Percentiles rank a stretch among this genome's conserved stretches.
Conservation (phyloP, 2,888 invertebrate genomes). For the Leptura quadrifasciata region DNA sequence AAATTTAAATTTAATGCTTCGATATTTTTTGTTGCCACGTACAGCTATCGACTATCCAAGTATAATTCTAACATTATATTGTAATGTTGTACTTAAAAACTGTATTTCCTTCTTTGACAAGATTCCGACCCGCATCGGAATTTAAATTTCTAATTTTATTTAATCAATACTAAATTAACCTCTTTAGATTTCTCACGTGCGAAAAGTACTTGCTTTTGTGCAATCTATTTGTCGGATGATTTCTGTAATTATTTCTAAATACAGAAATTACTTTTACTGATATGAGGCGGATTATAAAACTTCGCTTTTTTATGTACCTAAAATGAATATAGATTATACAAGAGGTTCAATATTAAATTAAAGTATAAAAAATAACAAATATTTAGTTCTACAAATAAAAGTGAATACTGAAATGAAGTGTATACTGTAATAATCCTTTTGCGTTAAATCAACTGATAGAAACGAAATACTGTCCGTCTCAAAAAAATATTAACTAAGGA, state of each 20-base stretch:
- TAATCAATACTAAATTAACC: slow-evolving; percentile 69
- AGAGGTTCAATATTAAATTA: too few relatives aligned
- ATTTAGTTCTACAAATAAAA: too few relatives aligned
- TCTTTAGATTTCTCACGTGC: slow-evolving; percentile 65
- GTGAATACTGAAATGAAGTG: too few relatives aligned
- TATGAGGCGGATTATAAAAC: too few relatives aligned
- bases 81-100: not conserved
- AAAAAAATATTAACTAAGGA: too few relatives aligned
- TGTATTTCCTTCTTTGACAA: slow-evolving; percentile 25
- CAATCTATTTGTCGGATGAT: not conserved
- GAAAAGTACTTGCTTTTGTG: slow-evolving; percentile 18
- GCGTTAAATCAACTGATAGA: too few relatives aligned
- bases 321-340: too few relatives aligned
- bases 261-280: not conserved
- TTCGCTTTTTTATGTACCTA: too few relatives aligned
- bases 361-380: too few relatives aligned
- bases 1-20: not conserved
- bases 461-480: too few relatives aligned
- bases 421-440: too few relatives aligned
- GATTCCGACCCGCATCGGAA: slow-evolving; percentile 60
- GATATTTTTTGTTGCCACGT: not conserved
- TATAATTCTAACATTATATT: slow-evolving; percentile 11
- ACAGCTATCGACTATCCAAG: slow-evolving; percentile 2
- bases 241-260: slow-evolving; percentile 8
- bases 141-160: slow-evolving; percentile 69